Evolutionary conservation across 2,888 invertebrate species (phyloP), one percentile per base, ranked within the genome.

Genomic region (Steinernema hermaphroditum): DNA sequence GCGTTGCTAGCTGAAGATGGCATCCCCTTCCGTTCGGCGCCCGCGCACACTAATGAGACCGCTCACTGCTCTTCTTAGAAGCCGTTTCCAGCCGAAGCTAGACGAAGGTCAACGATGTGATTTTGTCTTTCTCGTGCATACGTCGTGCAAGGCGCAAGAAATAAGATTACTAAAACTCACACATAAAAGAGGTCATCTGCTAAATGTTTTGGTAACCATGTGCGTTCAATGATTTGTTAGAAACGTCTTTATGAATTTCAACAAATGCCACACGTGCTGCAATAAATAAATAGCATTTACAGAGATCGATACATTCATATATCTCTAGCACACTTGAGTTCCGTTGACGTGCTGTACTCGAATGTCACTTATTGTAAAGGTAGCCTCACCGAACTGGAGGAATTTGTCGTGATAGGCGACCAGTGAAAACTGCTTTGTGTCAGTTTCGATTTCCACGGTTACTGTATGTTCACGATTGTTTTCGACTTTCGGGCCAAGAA

Each of bases 351-450:
- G 32, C 62, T 16, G 29, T 29, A 62, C 62, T 32, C 14, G 32
- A 29, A 62, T 62, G 4, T 29, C 62, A n/a, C 32, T 34, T 29
- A 62, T 27, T 2, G 62, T 62, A 19, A 62, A 62, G 16, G 27
- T 62, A 29, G 62, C 62, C 8, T 62, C 62, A 16, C 62, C 62
- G 34, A 62, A 62, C 16, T 62, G 62, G 16, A 62, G 62, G 34
- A 62, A 77, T 57, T 85, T 83, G 68, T 84, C 84, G 74, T 85
- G 85, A 9, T 78, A 70, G 16, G 82, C 77, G 16, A 85, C 81
- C 12, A 85, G 70, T 2, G 81, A 81, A 43, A 84, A 85, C 16
- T 78, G 80, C 37, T 78, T 70, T n/a, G 82, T 69, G 22, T 80
- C 80, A 54, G 76, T 41, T 68, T 80, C 80, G 24, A 80, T 70